phyloP scores from a whole-genome alignment of 1,140 invertebrate genomes.

The Danaus melanippus region DNA sequence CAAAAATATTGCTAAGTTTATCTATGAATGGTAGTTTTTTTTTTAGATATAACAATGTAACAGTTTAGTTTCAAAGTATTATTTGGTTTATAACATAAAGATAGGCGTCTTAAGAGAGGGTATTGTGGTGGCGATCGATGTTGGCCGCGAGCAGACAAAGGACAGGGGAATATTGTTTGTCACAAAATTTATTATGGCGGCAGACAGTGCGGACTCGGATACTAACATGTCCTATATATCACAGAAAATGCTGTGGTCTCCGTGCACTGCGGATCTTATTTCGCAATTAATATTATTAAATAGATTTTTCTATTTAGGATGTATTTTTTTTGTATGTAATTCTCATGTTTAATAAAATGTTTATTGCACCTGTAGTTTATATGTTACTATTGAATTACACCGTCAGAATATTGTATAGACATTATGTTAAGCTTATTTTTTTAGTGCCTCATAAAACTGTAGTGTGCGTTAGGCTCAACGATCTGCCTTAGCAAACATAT shows the following conservation, averaged over 20 bases:
- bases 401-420: too few relatives aligned
- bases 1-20: too few relatives aligned
- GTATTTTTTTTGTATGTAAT: too few relatives aligned
- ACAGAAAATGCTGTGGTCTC: conserved; percentile 27
- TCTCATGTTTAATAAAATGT: too few relatives aligned
- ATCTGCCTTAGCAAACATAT: conserved; percentile 32
- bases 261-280: conserved; percentile 4
- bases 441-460: conserved; percentile 19
- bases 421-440: conserved; percentile 7
- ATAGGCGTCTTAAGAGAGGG: conserved; percentile 3
- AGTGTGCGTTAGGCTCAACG: conserved; percentile 19
- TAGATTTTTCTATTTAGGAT: too few relatives aligned
- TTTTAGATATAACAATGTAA: too few relatives aligned
- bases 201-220: conserved; percentile 30
- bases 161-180: conserved; percentile 64
- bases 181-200: conserved; percentile 65
- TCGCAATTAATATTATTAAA: too few relatives aligned
- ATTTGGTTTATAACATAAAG: too few relatives aligned
- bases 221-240: conserved; percentile 36
- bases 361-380: too few relatives aligned
- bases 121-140: conserved; percentile 10
- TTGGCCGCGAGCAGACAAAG: conserved; percentile 39
- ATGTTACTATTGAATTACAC: too few relatives aligned
- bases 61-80: too few relatives aligned
- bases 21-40: too few relatives aligned